Conservation (phyloP, 2,797 vertebrate genomes). For the Notoglanidium macrostoma region DNA sequence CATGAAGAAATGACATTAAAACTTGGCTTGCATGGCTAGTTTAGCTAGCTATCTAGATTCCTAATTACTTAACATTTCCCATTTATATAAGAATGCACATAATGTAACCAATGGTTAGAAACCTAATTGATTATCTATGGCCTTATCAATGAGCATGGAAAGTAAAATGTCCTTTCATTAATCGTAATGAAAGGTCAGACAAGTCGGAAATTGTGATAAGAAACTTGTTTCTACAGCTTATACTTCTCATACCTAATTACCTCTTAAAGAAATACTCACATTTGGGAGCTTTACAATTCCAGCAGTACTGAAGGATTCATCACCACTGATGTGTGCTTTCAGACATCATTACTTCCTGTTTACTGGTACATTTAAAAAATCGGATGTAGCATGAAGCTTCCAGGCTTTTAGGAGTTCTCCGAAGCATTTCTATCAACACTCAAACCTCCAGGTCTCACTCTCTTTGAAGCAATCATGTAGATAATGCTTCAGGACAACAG, state of each 20-base stretch:
- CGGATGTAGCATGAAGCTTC: background rate
- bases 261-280: background rate
- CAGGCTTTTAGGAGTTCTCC: background rate
- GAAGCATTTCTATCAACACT: background rate
- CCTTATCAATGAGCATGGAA: background rate
- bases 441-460: slow-evolving; percentile 35
- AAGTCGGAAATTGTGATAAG: background rate
- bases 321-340: background rate
- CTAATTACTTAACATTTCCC: background rate
- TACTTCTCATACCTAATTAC: background rate
- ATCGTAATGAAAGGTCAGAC: background rate
- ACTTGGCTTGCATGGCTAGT: background rate
- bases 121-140: background rate
- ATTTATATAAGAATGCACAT: background rate
- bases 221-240: background rate
- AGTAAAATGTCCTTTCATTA: background rate
- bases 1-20: background rate
- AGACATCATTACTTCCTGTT: background rate
- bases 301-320: background rate
- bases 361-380: background rate
- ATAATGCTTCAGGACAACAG: slow-evolving; percentile 1
- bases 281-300: background rate
- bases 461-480: background rate
- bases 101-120: background rate
- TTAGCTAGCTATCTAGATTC: background rate